These are phyloP conservation scores for Spheniscus mendiculus DNA, from an alignment of 2,113 vertebrate species.

Conservation along the genomic window DNA sequence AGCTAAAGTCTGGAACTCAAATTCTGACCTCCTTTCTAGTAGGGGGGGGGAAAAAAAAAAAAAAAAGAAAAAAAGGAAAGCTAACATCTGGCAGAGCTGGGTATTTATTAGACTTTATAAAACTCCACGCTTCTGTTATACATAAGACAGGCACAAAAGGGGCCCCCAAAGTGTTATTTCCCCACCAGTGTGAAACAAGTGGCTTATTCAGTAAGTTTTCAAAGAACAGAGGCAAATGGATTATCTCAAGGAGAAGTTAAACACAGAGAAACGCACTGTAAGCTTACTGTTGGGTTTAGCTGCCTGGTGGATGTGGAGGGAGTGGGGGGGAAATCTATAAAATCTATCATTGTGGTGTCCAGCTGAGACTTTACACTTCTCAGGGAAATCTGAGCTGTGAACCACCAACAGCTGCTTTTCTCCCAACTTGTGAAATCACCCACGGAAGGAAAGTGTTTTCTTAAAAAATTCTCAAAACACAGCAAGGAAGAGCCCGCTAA, in stretches of 20 bases:
- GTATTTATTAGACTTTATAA: slow-evolving; percentile 68
- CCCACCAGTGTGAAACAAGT: slow-evolving; percentile 70
- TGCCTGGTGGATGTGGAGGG: slow-evolving; percentile 24
- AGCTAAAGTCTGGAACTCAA: slow-evolving; percentile 11
- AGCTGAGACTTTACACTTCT: slow-evolving; percentile 73
- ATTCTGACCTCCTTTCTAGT: slow-evolving; percentile 33
- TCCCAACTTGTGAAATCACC: slow-evolving; percentile 60
- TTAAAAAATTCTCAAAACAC: slow-evolving; percentile 45
- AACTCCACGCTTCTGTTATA: slow-evolving; percentile 62
- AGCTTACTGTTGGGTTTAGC: slow-evolving; percentile 58
- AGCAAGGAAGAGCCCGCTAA: not conserved
- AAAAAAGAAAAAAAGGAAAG: not conserved
- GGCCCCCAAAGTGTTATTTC: slow-evolving; percentile 70
- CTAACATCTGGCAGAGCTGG: slow-evolving; percentile 64
- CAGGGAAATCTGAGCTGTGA: slow-evolving; percentile 63
- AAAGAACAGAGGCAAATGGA: slow-evolving; percentile 72
- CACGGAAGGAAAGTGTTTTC: slow-evolving; percentile 48
- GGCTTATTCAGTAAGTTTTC: slow-evolving; percentile 74
- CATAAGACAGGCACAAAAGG: slow-evolving; percentile 64
- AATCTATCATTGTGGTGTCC: slow-evolving; percentile 66
- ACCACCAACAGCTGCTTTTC: slow-evolving; percentile 71
- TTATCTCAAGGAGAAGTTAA: slow-evolving; percentile 68
- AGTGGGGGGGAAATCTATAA: slow-evolving; percentile 52
- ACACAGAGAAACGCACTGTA: slow-evolving; percentile 52
- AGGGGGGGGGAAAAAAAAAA: not conserved